Evolutionary conservation across 2,888 invertebrate species (phyloP).

Genomic region (Lucinisca nassula): DNA sequence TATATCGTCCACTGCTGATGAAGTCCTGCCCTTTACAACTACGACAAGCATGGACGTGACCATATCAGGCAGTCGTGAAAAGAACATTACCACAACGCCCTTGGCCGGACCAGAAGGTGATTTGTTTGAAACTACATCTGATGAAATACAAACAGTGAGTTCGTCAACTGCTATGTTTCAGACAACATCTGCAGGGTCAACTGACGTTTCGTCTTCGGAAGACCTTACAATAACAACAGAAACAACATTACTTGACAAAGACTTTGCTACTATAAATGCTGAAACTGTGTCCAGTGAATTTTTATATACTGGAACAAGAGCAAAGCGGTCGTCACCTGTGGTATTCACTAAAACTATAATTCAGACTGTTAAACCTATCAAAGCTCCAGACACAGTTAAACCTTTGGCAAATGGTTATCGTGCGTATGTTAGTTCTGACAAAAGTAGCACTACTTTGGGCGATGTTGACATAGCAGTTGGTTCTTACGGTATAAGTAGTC

Average conservation of each 20-base stretch:
- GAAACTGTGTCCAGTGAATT: background rate
- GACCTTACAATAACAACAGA: too few relatives aligned
- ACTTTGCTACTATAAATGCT: background rate
- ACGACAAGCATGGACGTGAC: too few relatives aligned
- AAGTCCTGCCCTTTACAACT: too few relatives aligned
- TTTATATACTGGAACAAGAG: background rate
- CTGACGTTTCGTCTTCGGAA: too few relatives aligned
- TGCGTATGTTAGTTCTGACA: background rate
- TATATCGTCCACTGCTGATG: too few relatives aligned
- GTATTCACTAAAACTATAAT: background rate
- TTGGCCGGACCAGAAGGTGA: background rate
- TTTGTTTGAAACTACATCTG: background rate
- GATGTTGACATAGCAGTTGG: too few relatives aligned
- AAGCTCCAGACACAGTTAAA: background rate
- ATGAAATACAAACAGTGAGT: too few relatives aligned
- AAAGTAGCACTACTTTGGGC: too few relatives aligned
- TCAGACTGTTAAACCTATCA: background rate
- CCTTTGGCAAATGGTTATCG: background rate
- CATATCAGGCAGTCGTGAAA: too few relatives aligned
- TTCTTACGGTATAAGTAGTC: too few relatives aligned
- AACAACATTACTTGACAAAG: background rate
- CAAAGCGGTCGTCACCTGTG: background rate
- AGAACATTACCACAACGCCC: background rate
- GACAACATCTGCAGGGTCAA: too few relatives aligned
- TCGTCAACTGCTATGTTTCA: too few relatives aligned